These are phyloP conservation scores for Drosophila cognata DNA, from an alignment of 2,888 invertebrate species.

Conservation along the genomic window DNA sequence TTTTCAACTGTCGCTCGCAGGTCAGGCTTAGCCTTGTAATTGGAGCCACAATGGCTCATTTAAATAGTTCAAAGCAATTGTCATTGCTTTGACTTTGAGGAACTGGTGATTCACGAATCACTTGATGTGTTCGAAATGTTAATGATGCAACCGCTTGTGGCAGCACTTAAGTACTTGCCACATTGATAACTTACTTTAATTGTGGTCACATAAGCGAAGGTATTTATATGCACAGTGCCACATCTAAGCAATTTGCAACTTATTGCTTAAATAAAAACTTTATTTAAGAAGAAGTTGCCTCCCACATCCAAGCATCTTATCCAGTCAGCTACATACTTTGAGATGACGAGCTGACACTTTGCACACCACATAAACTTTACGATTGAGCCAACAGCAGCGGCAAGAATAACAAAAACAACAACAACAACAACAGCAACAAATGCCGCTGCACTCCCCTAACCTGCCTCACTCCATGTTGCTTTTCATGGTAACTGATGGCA, in stretches of 20 bases:
- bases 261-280: constrained; percentile 49
- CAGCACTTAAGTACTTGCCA: constrained; percentile 20
- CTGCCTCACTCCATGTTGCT: not conserved
- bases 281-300: constrained; percentile 6
- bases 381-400: constrained; percentile 29
- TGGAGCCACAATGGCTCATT: no score
- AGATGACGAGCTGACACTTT: constrained; percentile 62
- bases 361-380: constrained; percentile 58
- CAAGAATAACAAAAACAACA: constrained; percentile 1
- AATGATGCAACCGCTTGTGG: constrained; percentile 9
- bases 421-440: constrained; percentile 12
- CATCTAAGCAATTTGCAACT: constrained; percentile 36
- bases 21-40: not conserved
- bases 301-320: not conserved
- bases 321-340: constrained; percentile 38
- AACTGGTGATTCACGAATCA: not conserved
- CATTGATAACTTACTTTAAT: constrained; percentile 35
- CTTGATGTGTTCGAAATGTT: not conserved
- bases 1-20: not conserved
- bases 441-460: constrained; percentile 12
- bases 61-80: not conserved
- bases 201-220: constrained; percentile 13
- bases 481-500: constrained; percentile 28
- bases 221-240: constrained; percentile 14
- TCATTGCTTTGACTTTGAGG: constrained; percentile 4